These are phyloP conservation scores for Corbicula japonica DNA, from an alignment of 2,888 invertebrate genomes.

Conservation along the genomic window DNA sequence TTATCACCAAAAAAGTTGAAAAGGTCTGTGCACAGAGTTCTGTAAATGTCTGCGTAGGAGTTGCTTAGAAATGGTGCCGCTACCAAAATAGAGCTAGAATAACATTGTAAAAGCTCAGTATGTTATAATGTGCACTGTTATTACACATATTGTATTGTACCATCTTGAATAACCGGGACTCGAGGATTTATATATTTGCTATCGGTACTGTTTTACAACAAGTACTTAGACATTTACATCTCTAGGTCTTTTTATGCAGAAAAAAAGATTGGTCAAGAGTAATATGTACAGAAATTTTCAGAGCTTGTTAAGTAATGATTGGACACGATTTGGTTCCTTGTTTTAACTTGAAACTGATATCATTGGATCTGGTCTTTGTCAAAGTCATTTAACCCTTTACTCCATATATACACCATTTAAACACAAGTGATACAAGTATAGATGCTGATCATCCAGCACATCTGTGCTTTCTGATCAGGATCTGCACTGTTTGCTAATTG, in stretches of 20 bases:
- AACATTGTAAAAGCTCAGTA: constrained; percentile 11
- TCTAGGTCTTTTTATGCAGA: constrained; percentile 1
- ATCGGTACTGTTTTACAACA: constrained; percentile 12
- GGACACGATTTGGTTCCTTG: too few species aligned
- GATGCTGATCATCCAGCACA: too few species aligned
- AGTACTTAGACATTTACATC: background rate
- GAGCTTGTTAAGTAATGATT: too few species aligned
- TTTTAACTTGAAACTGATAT: too few species aligned
- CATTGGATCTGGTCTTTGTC: too few species aligned
- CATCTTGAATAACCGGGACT: constrained; percentile 39
- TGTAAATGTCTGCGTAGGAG: background rate
- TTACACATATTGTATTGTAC: constrained; percentile 12
- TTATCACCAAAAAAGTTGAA: constrained; percentile 14
- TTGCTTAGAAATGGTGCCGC: constrained; percentile 10
- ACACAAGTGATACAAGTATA: too few species aligned
- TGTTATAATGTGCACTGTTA: constrained; percentile 44
- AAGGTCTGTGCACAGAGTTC: constrained; percentile 48
- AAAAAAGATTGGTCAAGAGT: too few species aligned
- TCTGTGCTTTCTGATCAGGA: too few species aligned
- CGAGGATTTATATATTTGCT: constrained; percentile 30
- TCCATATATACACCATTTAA: too few species aligned
- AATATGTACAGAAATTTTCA: too few species aligned
- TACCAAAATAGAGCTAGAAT: constrained; percentile 26
- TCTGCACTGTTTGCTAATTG: too few species aligned
- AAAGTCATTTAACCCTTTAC: too few species aligned